Base-by-base conservation (phyloP, 2,888 invertebrate species). In the Monopis laevigella region DNA sequence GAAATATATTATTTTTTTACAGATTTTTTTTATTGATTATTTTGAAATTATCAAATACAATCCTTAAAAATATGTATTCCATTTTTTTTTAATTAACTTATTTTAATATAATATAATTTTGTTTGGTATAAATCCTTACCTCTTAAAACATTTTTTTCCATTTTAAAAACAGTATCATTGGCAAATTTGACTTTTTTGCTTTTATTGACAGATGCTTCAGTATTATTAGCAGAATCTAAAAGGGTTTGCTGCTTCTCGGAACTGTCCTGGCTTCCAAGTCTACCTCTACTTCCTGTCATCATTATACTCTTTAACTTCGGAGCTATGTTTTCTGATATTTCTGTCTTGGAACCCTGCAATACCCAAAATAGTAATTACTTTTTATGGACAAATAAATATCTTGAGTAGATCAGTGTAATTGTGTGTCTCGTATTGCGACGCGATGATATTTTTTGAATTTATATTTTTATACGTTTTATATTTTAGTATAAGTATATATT, bases 281-380 rank as follows among this genome's bases (percentile, higher is more conserved):
- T 60, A 8, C 55, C 41, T 2, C 62, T 59, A 41, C 65, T 68
- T 6, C 59, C 61, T 1, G 60, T 62, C 3, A 59, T 50, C 27
- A 78, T 80, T 26, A 80, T 80, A 45, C 78, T 73, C 48, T 78
- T 78, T 7, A 78, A 49, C 45, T 74, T 75, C 5, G 65, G 69
- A 26, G 54, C 59, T 3, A 53, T 44, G 21, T 48, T 48, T 32
- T 61, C 62, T 4, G 50, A 47, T 8, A 3, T 18, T 14, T 68
- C 66, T 0, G 56, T 49, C 55, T 73, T 73, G 2, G 65, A 69
- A 26, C 61, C 54, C 74, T 77, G 58, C 13, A 60, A 61, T 43
- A 4, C n/a, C n/a, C n/a, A n/a, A n/a, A n/a, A n/a, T n/a, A n/a
- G n/a, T n/a, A n/a, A n/a, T n/a, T n/a, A 30, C 30, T 8, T 30